These are phyloP conservation scores for Lucinisca nassula DNA, from an alignment of 2,888 invertebrate species.

Conservation along the genomic window DNA sequence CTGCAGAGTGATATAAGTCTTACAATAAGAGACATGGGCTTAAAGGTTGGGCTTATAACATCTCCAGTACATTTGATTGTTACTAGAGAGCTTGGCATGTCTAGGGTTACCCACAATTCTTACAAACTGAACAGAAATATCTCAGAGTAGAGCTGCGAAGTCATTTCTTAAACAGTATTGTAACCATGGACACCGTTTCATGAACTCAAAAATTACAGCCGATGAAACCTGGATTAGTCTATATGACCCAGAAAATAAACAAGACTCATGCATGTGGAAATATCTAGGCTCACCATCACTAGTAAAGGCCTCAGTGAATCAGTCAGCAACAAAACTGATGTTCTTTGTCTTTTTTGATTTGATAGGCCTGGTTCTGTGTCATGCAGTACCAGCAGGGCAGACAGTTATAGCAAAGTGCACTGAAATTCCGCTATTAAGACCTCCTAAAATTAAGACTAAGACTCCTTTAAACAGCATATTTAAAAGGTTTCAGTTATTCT, in stretches of 20 bases:
- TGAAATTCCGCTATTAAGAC: too few relatives aligned
- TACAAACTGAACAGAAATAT: too few relatives aligned
- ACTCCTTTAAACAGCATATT: too few relatives aligned
- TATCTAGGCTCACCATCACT: background rate
- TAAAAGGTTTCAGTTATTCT: too few relatives aligned
- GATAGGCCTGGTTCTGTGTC: background rate
- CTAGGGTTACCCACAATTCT: too few relatives aligned
- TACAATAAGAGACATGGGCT: constrained; percentile 1
- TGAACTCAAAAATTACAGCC: too few relatives aligned
- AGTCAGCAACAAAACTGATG: background rate
- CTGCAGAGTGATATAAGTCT: constrained; percentile 20
- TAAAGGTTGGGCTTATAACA: constrained; percentile 7
- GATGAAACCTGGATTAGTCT: too few relatives aligned
- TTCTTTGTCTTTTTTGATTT: background rate
- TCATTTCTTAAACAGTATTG: too few relatives aligned
- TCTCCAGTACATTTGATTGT: constrained; percentile 5
- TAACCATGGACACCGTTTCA: too few relatives aligned
- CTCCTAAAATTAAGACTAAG: too few relatives aligned
- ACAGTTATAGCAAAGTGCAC: background rate
- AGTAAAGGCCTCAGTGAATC: background rate
- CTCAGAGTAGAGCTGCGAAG: too few relatives aligned
- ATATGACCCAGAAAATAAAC: too few relatives aligned
- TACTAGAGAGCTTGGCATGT: background rate
- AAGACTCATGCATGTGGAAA: background rate
- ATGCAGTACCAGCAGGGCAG: background rate